phyloP scores from a whole-genome alignment of 2,888 invertebrate species.

The Drosophila atripex region DNA sequence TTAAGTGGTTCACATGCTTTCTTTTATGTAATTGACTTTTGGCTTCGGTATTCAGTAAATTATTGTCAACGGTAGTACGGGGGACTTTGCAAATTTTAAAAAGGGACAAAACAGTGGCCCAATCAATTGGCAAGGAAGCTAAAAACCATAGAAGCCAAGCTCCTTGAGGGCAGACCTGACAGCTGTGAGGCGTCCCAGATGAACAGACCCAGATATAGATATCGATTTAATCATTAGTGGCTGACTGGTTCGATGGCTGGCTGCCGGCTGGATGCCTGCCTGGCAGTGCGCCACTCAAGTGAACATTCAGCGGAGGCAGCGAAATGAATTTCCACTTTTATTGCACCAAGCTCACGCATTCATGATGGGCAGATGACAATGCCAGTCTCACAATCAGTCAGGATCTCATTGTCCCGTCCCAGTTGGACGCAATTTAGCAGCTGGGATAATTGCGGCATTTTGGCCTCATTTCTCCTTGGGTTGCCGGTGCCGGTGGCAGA shows the following conservation, averaged over 20 bases:
- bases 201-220: conserved; percentile 54
- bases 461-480: neutral
- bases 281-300: conserved; percentile 35
- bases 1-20: neutral
- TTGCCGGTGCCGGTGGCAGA: conserved; percentile 13
- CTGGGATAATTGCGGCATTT: conserved; percentile 36
- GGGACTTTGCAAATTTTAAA: neutral
- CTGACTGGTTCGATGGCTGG: conserved; percentile 16
- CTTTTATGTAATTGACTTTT: conserved; percentile 13
- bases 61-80: neutral
- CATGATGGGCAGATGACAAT: conserved; percentile 40
- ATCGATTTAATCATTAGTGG: conserved; percentile 77
- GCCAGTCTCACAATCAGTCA: conserved; percentile 21
- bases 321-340: conserved; percentile 75
- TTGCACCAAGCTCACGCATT: conserved; percentile 49
- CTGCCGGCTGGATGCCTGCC: neutral
- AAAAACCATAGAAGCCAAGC: neutral
- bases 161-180: conserved; percentile 21
- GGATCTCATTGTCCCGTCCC: conserved; percentile 4
- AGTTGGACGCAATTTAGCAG: conserved; percentile 32
- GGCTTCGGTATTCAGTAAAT: neutral
- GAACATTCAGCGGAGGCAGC: conserved; percentile 37
- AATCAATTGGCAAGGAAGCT: conserved; percentile 14
- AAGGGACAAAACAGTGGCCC: neutral
- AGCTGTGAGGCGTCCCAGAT: conserved; percentile 41